phyloP scores from a whole-genome alignment of 2,797 vertebrate genomes.

The Pterois miles region DNA sequence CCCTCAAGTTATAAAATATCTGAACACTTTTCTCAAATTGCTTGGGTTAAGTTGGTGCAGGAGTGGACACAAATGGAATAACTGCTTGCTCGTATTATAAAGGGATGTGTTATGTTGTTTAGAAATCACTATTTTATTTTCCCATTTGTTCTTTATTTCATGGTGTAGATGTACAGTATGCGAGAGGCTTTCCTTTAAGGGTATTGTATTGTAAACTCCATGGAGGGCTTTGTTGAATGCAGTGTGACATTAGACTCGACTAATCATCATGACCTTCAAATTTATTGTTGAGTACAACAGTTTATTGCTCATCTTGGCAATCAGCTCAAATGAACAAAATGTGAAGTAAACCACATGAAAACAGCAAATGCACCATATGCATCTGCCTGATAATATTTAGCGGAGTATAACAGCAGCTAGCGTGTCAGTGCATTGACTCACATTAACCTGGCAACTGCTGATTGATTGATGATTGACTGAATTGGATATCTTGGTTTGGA shows the following conservation, averaged over 20 bases:
- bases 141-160: background rate
- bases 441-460: background rate
- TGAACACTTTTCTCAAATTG: background rate
- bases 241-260: background rate
- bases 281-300: background rate
- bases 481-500: background rate
- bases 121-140: background rate
- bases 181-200: background rate
- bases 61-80: background rate
- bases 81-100: background rate
- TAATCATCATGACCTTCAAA: background rate
- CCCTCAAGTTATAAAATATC: background rate
- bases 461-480: background rate
- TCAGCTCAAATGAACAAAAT: background rate
- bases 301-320: background rate
- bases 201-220: background rate
- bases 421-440: background rate
- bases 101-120: slow-evolving; percentile 4
- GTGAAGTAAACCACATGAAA: background rate
- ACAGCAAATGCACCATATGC: background rate
- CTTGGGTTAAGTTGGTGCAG: too few relatives aligned
- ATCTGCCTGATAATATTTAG: background rate
- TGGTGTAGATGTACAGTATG: background rate
- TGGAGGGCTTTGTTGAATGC: background rate
- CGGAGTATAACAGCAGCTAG: background rate